A percentile compares a stretch with the other conserved stretches of the same genome.
phyloP scores from a whole-genome alignment of 2,888 invertebrate genomes.

The Aporophyla lueneburgensis region DNA sequence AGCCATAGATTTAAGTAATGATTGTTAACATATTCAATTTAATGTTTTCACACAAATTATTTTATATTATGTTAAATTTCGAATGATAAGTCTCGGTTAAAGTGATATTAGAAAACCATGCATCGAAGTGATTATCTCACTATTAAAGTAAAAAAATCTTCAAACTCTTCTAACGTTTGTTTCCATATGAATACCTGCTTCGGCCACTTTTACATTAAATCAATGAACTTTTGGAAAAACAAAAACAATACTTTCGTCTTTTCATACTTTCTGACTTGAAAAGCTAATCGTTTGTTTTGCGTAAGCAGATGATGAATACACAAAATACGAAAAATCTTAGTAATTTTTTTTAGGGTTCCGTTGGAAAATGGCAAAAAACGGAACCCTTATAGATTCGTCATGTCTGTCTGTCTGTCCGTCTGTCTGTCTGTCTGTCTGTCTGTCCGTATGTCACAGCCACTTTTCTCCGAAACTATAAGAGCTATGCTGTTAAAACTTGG shows the following conservation, averaged over 20 bases:
- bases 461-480: no score
- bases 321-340: neutral
- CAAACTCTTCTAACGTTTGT: conserved; percentile 1
- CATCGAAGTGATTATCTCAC: neutral
- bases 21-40: neutral
- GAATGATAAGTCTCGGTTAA: neutral
- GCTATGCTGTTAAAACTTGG: no score
- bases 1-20: neutral
- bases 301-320: neutral
- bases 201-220: neutral
- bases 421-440: no score
- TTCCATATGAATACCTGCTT: neutral
- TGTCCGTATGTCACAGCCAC: no score
- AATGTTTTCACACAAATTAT: neutral
- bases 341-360: no score
- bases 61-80: neutral
- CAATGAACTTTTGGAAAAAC: neutral
- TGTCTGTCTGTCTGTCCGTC: no score
- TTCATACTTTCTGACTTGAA: neutral
- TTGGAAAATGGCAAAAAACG: no score
- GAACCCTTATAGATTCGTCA: no score
- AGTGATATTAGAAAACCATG: neutral
- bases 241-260: neutral
- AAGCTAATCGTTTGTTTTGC: neutral
- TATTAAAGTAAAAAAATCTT: neutral